A percentile compares a stretch with the other conserved stretches of the same genome.
Evolutionary conservation across 2,797 vertebrate species (phyloP).

Genomic region (Hipposideros larvatus): DNA sequence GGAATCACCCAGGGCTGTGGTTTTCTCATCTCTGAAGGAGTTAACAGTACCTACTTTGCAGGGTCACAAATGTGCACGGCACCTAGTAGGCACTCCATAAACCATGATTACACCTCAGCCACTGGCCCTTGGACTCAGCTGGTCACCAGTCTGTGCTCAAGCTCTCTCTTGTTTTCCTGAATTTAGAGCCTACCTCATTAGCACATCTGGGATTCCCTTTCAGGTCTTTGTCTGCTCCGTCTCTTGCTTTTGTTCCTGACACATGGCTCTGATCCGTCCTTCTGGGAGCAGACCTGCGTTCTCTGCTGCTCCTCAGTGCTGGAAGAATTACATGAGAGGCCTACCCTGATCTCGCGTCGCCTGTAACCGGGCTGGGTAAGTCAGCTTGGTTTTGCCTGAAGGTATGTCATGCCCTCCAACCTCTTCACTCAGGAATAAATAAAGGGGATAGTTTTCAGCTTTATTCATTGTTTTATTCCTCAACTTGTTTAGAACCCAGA

Average conservation of each 20-base stretch:
- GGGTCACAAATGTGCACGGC: background rate
- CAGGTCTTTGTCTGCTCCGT: too few species aligned
- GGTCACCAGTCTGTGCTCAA: background rate
- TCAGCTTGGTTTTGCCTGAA: background rate
- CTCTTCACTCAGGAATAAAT: background rate
- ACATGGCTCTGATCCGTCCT: background rate
- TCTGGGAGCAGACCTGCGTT: background rate
- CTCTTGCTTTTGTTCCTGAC: background rate
- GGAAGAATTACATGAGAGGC: background rate
- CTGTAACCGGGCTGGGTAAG: background rate
- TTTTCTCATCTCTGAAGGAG: background rate
- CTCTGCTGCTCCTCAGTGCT: background rate
- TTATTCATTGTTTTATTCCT: background rate
- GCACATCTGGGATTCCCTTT: background rate
- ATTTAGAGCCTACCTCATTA: background rate
- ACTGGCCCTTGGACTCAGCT: accelerated
- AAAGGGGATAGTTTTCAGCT: background rate
- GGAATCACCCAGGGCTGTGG: background rate
- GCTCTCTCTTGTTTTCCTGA: background rate
- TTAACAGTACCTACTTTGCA: background rate
- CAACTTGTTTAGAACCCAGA: background rate
- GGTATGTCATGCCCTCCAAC: accelerated
- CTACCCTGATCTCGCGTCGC: accelerated
- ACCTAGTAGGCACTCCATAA: background rate
- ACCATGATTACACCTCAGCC: background rate